Evolutionary conservation across 2,888 invertebrate genomes (phyloP).

Genomic region (Anthrax anthrax): DNA sequence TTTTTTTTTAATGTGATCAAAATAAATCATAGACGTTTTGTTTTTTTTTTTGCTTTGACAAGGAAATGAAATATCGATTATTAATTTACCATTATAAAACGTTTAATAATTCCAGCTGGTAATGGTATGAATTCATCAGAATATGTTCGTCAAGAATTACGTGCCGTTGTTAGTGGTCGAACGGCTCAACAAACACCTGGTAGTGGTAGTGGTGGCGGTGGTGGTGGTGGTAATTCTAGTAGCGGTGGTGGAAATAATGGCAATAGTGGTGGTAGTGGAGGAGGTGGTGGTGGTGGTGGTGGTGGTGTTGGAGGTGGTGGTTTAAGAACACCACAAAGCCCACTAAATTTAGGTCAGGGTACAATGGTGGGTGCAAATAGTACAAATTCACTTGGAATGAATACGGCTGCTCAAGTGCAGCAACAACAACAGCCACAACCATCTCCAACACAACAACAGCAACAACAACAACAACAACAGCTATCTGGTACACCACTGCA

Average conservation of each 20-base stretch:
- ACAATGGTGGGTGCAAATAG: slow-evolving; percentile 26
- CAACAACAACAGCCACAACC: slow-evolving; percentile 14
- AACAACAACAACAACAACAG: slow-evolving; percentile 15
- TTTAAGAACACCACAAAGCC: slow-evolving; percentile 31
- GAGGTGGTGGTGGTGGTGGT: slow-evolving; percentile 20
- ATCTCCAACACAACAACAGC: slow-evolving; percentile 8
- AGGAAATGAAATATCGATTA: too few species aligned
- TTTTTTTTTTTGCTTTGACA: too few species aligned
- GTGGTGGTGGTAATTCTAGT: slow-evolving; percentile 49
- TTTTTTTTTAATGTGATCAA: too few species aligned
- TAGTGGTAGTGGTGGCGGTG: slow-evolving; percentile 11
- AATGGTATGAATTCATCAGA: slow-evolving; percentile 58
- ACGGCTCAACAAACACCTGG: slow-evolving; percentile 37
- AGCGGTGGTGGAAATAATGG: slow-evolving; percentile 41
- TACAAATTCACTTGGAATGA: slow-evolving; percentile 24
- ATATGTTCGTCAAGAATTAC: slow-evolving; percentile 80
- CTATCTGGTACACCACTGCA: slow-evolving; percentile 23
- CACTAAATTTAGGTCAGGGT: slow-evolving; percentile 26
- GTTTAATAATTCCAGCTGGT: too few species aligned
- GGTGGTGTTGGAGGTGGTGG: slow-evolving; percentile 12
- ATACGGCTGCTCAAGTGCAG: slow-evolving; percentile 7
- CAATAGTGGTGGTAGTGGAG: slow-evolving; percentile 63
- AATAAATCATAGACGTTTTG: too few species aligned
- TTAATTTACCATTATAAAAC: too few species aligned
- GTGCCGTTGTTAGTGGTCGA: slow-evolving; percentile 76